Evolutionary conservation across 2,113 vertebrate species (phyloP), one percentile per base, ranked within the genome.

Genomic region (Chunga burmeisteri): DNA sequence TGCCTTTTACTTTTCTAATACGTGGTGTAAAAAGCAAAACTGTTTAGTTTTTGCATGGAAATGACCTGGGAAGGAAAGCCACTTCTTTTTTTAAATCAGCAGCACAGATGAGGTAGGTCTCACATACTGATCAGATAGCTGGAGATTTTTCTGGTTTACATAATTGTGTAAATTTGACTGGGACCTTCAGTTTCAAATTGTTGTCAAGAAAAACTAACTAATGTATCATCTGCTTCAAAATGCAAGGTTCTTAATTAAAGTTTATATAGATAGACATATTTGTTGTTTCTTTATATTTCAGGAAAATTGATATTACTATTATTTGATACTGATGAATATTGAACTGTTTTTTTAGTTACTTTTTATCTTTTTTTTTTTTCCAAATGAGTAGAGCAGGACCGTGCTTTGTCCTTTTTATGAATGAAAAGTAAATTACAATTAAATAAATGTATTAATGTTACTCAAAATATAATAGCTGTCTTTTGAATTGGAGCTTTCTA

Each of bases 381-480:
- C 96, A 98, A 97, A 98, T 97, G 95, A 97, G 88, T 98, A 98
- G 97, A 97, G 93, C 98, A 98, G 97, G 97, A 98, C 97, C 46
- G 91, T 97, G 97, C 95, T 98, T 98, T 98, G 97, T 98, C 98
- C 98, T 98, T 98, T 98, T 98, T 98, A 98, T 98, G 98, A 97
- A 98, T 98, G 98, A 98, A 97, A 97, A 98, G 98, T 97, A 98
- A 98, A 98, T 97, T 97, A 98, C 97, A 97, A 98, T 98, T 97
- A 98, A 98, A 98, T 98, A 98, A 98, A 98, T 98, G 98, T 98
- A 98, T 98, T 98, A 98, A 97, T 98, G 97, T 98, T 98, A 97
- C 93, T 98, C 97, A 95, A 97, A 88, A 95, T 97, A 94, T 86
- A 97, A 96, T 26, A 97, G 89, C 79, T 97, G 97, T 98, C 96